Evolutionary conservation across 1,140 invertebrate species (phyloP).

Genomic region (Ostrea edulis): DNA sequence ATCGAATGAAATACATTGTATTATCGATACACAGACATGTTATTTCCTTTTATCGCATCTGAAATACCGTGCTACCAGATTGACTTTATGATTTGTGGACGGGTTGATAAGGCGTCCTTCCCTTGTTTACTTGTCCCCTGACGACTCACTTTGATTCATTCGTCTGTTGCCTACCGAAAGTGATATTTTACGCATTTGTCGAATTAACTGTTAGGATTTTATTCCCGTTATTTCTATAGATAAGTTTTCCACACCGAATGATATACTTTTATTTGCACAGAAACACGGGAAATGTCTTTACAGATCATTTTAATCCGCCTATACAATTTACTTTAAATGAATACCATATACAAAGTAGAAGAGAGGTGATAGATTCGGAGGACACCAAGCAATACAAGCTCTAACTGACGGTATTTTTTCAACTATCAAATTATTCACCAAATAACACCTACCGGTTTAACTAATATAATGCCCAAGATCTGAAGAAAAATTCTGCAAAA

Average conservation of each 20-base stretch:
- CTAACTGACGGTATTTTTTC: too few relatives aligned
- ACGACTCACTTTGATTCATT: neutral
- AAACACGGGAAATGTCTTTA: neutral
- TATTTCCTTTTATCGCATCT: neutral
- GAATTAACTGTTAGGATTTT: neutral
- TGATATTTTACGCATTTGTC: conserved; percentile 24
- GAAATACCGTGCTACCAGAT: neutral
- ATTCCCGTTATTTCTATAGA: neutral
- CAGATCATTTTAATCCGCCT: neutral
- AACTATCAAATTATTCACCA: too few relatives aligned
- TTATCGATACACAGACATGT: too few relatives aligned
- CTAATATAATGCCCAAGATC: too few relatives aligned
- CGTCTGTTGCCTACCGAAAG: neutral
- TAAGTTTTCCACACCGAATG: neutral
- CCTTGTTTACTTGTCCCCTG: neutral
- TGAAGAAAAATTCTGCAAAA: too few relatives aligned
- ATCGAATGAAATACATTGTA: too few relatives aligned
- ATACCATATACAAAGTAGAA: too few relatives aligned
- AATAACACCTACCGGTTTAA: too few relatives aligned
- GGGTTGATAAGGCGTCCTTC: neutral
- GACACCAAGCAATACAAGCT: too few relatives aligned
- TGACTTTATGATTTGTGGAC: conserved; percentile 26
- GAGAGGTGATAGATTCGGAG: too few relatives aligned
- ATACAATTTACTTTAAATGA: too few relatives aligned
- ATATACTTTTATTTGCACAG: neutral